These are phyloP conservation scores for Phaonia tiefii DNA, from an alignment of 2,888 invertebrate genomes.

Conservation along the genomic window DNA sequence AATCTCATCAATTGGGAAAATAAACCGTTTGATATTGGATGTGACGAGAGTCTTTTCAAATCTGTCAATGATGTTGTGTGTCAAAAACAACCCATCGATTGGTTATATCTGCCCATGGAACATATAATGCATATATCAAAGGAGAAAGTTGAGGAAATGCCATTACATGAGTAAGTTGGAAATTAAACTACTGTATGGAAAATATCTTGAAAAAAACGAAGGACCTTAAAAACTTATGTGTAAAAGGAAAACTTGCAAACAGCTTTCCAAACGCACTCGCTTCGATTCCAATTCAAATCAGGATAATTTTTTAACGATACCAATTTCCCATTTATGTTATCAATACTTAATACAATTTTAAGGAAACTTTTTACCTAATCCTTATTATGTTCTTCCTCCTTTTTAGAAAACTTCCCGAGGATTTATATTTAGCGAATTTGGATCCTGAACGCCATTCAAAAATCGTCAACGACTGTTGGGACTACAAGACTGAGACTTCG, in stretches of 20 bases:
- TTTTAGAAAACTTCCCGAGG: slow-evolving; percentile 23
- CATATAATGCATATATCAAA: slow-evolving; percentile 40
- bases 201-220: too few relatives aligned
- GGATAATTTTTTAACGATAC: too few relatives aligned
- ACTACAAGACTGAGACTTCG: slow-evolving; percentile 23
- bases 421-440: slow-evolving; percentile 41
- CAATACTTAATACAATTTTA: too few relatives aligned
- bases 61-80: slow-evolving; percentile 41
- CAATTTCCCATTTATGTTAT: too few relatives aligned
- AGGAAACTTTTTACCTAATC: too few relatives aligned
- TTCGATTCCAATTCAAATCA: too few relatives aligned
- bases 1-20: slow-evolving; percentile 38
- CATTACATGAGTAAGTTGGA: slow-evolving; percentile 25
- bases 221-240: too few relatives aligned
- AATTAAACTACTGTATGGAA: too few relatives aligned
- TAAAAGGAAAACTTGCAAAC: too few relatives aligned
- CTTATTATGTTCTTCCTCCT: not conserved
- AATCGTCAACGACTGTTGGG: slow-evolving; percentile 43
- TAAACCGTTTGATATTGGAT: slow-evolving; percentile 19
- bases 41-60: slow-evolving; percentile 42
- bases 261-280: too few relatives aligned
- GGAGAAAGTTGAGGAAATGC: slow-evolving; percentile 36
- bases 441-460: slow-evolving; percentile 35
- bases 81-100: slow-evolving; percentile 28
- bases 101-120: slow-evolving; percentile 39